phyloP scores from a whole-genome alignment of 2,797 vertebrate species.

The Erethizon dorsatum region DNA sequence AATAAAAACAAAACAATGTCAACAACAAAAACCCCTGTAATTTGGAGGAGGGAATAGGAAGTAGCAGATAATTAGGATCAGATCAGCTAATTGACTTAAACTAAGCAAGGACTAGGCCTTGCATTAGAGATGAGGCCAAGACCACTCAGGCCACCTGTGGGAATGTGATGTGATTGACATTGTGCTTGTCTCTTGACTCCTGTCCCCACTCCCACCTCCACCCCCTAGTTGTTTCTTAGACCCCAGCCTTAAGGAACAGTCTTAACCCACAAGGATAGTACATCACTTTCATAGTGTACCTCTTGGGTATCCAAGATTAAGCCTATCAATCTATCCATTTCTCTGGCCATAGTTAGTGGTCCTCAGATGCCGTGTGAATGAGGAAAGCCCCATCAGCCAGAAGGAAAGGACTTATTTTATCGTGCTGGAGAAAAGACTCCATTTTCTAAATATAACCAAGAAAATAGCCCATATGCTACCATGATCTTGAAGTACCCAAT shows the following conservation, averaged over 20 bases:
- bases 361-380: neutral
- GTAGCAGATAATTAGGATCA: neutral
- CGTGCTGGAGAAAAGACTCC: neutral
- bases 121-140: neutral
- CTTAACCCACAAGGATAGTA: neutral
- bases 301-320: neutral
- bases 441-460: neutral
- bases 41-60: neutral
- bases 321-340: neutral
- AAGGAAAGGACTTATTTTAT: neutral
- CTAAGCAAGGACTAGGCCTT: neutral
- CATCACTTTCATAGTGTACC: neutral
- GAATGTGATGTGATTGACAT: fast-evolving
- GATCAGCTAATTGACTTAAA: neutral
- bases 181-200: neutral
- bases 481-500: neutral
- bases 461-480: neutral
- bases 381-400: neutral
- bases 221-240: neutral
- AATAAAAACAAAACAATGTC: neutral
- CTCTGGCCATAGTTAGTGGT: neutral
- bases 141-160: neutral
- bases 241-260: no score
- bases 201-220: no score
- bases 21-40: neutral